Conservation (phyloP, 2,797 vertebrate genomes). For the Rhadinocentrus ornatus region DNA sequence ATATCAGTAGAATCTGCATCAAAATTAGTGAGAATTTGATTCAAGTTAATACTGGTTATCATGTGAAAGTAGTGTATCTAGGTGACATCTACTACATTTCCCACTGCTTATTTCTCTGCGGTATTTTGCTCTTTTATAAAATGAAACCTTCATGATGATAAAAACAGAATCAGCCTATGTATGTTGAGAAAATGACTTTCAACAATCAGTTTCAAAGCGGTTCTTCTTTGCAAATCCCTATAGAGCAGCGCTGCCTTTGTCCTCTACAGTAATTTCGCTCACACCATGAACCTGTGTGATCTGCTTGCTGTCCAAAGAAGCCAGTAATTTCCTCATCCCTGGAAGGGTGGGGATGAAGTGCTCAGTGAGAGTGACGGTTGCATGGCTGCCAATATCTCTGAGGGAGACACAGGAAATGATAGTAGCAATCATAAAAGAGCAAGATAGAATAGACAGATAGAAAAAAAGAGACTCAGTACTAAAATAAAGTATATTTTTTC, state of each 20-base stretch:
- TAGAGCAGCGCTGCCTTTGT: conserved; percentile 11
- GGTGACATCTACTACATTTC: neutral
- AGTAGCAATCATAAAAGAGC: conserved; percentile 45
- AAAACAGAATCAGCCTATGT: neutral
- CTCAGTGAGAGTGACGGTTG: conserved; percentile 81
- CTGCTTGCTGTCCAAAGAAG: conserved; percentile 88
- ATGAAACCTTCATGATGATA: neutral
- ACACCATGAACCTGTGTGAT: conserved; percentile 90
- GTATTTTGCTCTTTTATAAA: neutral
- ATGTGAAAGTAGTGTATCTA: no score
- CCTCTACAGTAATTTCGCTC: conserved; percentile 69
- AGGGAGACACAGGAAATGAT: conserved; percentile 60
- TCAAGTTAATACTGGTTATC: conserved; percentile 3
- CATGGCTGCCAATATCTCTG: conserved; percentile 80
- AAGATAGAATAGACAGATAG: conserved; percentile 5
- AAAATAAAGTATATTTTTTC: conserved; percentile 14
- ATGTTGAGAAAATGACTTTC: neutral
- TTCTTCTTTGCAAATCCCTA: conserved; percentile 18
- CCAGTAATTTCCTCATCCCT: conserved; percentile 87
- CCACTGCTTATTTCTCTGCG: neutral
- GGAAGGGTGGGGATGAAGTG: conserved; percentile 83
- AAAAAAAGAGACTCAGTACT: neutral
- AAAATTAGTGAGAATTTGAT: neutral
- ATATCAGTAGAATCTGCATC: neutral
- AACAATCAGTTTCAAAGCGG: conserved; percentile 7